Conservation (phyloP, 2,888 invertebrate genomes). For the Caenorhabditis sp. region DNA sequence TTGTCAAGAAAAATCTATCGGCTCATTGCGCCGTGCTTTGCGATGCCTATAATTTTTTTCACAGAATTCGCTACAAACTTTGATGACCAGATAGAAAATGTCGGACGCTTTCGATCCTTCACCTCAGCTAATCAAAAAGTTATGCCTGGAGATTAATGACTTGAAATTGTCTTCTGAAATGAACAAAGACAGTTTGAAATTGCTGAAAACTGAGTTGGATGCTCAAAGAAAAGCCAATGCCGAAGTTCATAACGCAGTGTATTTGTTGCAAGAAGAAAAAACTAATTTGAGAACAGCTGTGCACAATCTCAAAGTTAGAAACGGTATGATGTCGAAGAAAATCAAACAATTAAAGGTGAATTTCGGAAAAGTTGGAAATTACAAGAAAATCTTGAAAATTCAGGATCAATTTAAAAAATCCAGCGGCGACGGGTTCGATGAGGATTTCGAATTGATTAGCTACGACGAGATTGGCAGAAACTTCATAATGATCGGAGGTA, state of each 20-base stretch:
- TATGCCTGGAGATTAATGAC: background rate
- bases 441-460: constrained; percentile 39
- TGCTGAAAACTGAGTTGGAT: background rate
- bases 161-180: background rate
- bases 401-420: too few relatives aligned
- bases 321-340: background rate
- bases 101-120: too few relatives aligned
- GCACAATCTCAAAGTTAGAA: constrained; percentile 62
- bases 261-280: constrained; percentile 59
- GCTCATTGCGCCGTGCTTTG: too few relatives aligned
- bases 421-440: constrained; percentile 9
- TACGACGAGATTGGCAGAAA: constrained; percentile 63
- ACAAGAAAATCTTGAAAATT: too few relatives aligned
- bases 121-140: background rate
- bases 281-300: constrained; percentile 63
- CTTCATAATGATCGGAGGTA: constrained; percentile 63
- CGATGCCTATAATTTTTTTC: too few relatives aligned
- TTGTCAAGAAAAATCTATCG: too few relatives aligned
- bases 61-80: too few relatives aligned
- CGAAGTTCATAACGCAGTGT: constrained; percentile 39
- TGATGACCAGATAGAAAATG: too few relatives aligned
- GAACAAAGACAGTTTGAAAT: background rate
- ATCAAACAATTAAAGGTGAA: constrained; percentile 47
- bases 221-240: background rate
- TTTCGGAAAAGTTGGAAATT: constrained; percentile 23